Percentiles rank a stretch among this genome's conserved stretches.
Conservation (phyloP, 2,113 vertebrate species). For the Thinocorus orbignyianus region DNA sequence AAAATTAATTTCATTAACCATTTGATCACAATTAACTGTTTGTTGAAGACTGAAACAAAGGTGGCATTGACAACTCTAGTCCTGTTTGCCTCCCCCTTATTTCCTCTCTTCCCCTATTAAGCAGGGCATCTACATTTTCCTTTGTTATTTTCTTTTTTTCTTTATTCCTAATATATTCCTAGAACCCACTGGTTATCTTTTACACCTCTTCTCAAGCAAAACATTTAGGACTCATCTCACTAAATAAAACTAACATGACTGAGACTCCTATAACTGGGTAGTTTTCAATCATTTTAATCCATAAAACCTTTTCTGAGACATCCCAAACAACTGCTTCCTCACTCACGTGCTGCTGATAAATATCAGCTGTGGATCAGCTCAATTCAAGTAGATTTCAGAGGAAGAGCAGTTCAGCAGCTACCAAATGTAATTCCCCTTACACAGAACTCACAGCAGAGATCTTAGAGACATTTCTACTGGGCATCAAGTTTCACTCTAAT, state of each 20-base stretch:
- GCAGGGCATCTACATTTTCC: not conserved
- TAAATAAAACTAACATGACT: not conserved
- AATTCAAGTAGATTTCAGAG: not conserved
- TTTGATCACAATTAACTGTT: not conserved
- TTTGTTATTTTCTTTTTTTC: no score
- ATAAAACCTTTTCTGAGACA: not conserved
- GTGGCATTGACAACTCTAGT: not conserved
- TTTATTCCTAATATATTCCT: not conserved
- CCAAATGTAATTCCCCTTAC: not conserved
- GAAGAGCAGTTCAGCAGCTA: not conserved
- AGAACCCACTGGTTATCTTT: not conserved
- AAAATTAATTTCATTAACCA: not conserved
- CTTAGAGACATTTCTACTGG: not conserved
- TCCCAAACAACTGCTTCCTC: fast-evolving
- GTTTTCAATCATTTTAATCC: not conserved
- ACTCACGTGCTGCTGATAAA: not conserved
- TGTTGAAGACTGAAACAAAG: not conserved
- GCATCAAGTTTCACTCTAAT: not conserved
- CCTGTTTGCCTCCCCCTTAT: not conserved
- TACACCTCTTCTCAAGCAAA: not conserved
- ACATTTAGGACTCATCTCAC: not conserved
- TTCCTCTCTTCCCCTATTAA: not conserved
- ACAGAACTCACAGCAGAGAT: not conserved
- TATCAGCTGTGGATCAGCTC: not conserved
- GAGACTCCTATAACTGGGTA: not conserved